Conservation (phyloP, 2,888 invertebrate genomes). For the Xestia c-nigrum region DNA sequence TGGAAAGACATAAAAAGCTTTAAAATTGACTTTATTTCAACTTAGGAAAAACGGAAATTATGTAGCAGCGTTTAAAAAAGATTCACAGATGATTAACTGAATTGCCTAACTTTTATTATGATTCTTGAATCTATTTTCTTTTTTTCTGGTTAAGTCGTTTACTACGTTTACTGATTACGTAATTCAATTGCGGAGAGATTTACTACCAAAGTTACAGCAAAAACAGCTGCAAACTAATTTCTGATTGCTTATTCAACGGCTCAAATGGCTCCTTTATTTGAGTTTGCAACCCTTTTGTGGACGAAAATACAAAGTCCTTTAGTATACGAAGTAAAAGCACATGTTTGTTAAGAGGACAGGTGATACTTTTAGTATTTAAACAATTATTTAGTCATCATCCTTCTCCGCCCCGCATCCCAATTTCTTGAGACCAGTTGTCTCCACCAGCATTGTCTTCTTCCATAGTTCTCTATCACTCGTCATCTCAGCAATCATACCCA, state of each 20-base stretch:
- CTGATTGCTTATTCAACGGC: slow-evolving; percentile 41
- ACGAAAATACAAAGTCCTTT: slow-evolving; percentile 10
- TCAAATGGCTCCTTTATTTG: slow-evolving; percentile 40
- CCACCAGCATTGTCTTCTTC: neutral
- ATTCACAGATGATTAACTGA: neutral
- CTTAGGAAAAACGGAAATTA: neutral
- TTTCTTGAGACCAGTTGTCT: no score
- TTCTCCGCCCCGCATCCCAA: neutral
- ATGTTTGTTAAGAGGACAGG: neutral
- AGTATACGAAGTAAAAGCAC: neutral
- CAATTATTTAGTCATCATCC: neutral
- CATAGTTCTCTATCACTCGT: neutral
- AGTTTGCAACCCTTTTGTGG: slow-evolving; percentile 20
- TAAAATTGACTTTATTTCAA: neutral
- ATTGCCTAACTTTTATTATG: neutral
- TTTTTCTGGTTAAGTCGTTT: slow-evolving; percentile 41
- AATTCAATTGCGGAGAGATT: slow-evolving; percentile 45
- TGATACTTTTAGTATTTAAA: neutral
- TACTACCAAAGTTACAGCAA: slow-evolving; percentile 32
- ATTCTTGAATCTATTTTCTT: slow-evolving; percentile 2
- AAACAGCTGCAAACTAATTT: slow-evolving; percentile 45
- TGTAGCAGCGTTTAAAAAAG: neutral
- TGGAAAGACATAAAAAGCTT: neutral
- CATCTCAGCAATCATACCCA: neutral
- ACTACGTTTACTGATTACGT: slow-evolving; percentile 34